Conservation (phyloP, 2,888 invertebrate species). For the Harpalus rubripes region DNA sequence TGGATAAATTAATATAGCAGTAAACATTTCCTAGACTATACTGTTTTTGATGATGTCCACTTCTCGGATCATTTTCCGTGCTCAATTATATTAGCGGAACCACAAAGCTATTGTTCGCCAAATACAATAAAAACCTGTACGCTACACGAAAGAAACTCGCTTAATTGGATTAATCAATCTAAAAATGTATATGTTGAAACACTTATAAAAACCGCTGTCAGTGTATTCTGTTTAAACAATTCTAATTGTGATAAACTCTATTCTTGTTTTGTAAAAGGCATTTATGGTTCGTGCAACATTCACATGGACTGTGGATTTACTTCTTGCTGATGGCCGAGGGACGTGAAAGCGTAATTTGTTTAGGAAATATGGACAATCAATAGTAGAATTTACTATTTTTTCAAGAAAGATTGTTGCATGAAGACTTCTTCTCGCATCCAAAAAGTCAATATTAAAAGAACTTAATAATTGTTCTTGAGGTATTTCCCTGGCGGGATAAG, state of each 20-base stretch:
- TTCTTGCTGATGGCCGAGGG: no score
- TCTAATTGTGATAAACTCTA: not conserved
- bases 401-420: no score
- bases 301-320: no score
- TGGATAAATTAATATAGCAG: slow-evolving; percentile 1
- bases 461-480: no score
- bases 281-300: no score
- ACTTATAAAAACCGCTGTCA: not conserved
- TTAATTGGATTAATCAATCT: not conserved
- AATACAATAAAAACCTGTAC: not conserved
- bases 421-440: no score
- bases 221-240: not conserved
- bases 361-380: no score
- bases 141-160: not conserved
- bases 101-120: not conserved
- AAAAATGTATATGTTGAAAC: not conserved
- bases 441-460: no score
- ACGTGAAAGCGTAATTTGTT: no score
- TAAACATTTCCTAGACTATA: not conserved
- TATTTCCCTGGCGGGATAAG: no score
- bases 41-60: not conserved
- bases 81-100: not conserved
- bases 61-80: slow-evolving; percentile 4
- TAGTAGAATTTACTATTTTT: no score
- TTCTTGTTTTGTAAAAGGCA: not conserved